Evolutionary conservation across 2,888 invertebrate species (phyloP), one percentile per base, ranked within the genome.

Genomic region (Caenorhabditis sp.): DNA sequence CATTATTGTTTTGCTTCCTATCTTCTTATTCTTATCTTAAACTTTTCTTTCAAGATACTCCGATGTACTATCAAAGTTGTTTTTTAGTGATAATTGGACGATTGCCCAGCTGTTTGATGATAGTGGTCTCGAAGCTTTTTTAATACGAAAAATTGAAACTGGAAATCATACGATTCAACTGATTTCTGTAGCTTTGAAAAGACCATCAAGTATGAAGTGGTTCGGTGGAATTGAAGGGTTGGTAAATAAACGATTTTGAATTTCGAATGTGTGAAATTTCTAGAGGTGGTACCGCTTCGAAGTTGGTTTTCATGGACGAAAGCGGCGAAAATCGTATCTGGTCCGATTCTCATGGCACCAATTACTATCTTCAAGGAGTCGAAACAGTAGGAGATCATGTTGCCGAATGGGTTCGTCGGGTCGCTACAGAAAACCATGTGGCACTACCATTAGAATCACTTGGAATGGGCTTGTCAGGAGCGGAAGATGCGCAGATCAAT

Each of bases 211-310:
- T 26, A 56, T 26, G 26, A 26, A 49, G 1, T 60, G 80, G 21
- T 83, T 77, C 56, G 83, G 77, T 23, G 86, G 86, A 53, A 78
- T 86, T 65, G 86, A 86, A 59, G 86, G 84, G 84, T 81, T n/a
- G 25, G 53, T 54, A 17, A 25, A 4, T 4, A 10, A 31, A 31
- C 31, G 31, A 31, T 10, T 31, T 31, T 10, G 14, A 59, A 31
- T 58, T 59, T 58, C 43, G 8, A 50, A 12, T 21, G 23, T 36
- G 43, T 57, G 36, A 49, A 12, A 7, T 60, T 60, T 61, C 59
- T 38, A 85, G 86, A 3, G 86, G 86, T 12, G 86, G 78, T 12
- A 83, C 86, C 0, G 66, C 67, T n/a, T 85, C 84, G 26, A 76
- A 78, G 21, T 50, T 84, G 21, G 78, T 81, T 17, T 72, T 86